Evolutionary conservation across 2,113 vertebrate genomes (phyloP), one percentile per base, ranked within the genome.

Genomic region (Mesocricetus auratus): DNA sequence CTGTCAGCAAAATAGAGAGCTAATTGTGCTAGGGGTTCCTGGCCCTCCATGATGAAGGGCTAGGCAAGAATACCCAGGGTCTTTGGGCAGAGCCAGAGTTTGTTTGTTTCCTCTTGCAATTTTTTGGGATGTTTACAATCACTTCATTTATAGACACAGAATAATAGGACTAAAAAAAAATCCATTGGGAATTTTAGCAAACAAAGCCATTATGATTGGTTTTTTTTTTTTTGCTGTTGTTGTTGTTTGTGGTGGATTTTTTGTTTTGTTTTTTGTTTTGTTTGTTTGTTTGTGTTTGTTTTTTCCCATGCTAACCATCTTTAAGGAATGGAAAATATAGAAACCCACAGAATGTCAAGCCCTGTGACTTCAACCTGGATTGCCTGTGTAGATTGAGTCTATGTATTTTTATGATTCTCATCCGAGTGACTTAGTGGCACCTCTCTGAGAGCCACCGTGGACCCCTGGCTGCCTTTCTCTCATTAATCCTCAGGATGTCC

Each of bases 401-500:
- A n/a, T 81, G 58, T 93, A 47, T 91, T 79, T 87, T 58, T 91
- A 39, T 16, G 86, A 90, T 33, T 62, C 39, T 21, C 1, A 19
- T 75, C 39, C 31, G 16, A 78, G 45, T n/a, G n/a, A n/a, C n/a
- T 19, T 66, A 77, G 66, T 22, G 29, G 53, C 66, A 94, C 94
- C 90, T 96, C 81, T 75, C 96, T 90, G 69, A 90, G 82, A 93
- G 93, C 74, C 91, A 90, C 83, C 79, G 50, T 86, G 60, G 85
- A 62, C 69, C 73, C 81, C 92, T 21, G 45, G 12, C 13, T 66
- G 91, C 62, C 78, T 69, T 96, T 89, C 93, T 94, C 66, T 74
- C 39, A 53, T 94, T 45, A 93, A 92, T 83, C 92, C 96, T 94
- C 66, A 39, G 66, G 17, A 79, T 62, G 88, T 93, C 77, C 62